phyloP scores from a whole-genome alignment of 2,888 invertebrate genomes.

The Melipona bicolor region DNA sequence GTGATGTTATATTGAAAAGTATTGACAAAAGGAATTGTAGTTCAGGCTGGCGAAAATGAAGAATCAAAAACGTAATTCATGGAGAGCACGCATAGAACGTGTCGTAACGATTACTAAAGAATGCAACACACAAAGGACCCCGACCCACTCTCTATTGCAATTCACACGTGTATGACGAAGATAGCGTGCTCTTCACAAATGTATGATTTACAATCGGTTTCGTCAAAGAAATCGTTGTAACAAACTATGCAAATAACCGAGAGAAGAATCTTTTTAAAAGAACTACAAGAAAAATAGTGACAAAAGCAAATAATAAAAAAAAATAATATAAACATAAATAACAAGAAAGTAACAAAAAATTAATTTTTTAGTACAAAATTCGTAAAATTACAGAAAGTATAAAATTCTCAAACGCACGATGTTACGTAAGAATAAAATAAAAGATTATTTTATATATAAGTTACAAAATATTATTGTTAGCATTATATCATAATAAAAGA shows the following conservation, averaged over 20 bases:
- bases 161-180: slow-evolving; percentile 18
- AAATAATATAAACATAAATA: too few species aligned
- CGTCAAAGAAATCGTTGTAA: background rate
- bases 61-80: slow-evolving; percentile 21
- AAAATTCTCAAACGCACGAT: too few species aligned
- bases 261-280: background rate
- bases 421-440: too few species aligned
- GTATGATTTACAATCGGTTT: slow-evolving; percentile 19
- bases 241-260: background rate
- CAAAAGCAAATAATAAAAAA: too few species aligned
- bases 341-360: too few species aligned
- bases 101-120: slow-evolving; percentile 51
- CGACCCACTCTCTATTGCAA: slow-evolving; percentile 56
- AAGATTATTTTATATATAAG: too few species aligned
- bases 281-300: too few species aligned
- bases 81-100: slow-evolving; percentile 26
- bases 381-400: too few species aligned
- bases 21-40: background rate
- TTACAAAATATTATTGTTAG: too few species aligned
- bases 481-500: too few species aligned
- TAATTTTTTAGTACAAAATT: too few species aligned
- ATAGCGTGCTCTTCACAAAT: slow-evolving; percentile 18
- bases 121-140: slow-evolving; percentile 49
- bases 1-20: too few species aligned
- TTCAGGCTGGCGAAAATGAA: background rate